Base-by-base conservation (phyloP, 2,797 vertebrate genomes). In the Luscinia luscinia region DNA sequence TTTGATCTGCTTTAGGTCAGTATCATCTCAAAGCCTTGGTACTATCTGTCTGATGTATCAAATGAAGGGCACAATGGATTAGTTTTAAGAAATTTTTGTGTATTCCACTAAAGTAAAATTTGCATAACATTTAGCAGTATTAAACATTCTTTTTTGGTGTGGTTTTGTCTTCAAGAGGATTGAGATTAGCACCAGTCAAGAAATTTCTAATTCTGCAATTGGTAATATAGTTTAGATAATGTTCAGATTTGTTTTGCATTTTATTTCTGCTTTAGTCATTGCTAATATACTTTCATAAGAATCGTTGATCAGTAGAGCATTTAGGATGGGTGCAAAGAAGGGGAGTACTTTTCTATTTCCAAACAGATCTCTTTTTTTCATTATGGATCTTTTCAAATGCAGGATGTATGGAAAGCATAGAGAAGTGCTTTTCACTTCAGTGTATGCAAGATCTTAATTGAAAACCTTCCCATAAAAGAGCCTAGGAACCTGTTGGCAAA, bases 271-370 rank as follows among this genome's bases (percentile, higher is more conserved):
- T 58, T 36, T 22, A 79, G 48, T 26, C 11, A 17, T 16, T 61
- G 58, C 22, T 68, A 18, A 8, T 58, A 12, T 30, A 49, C 22
- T 61, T 58, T 28, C 2, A 2, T 9, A 73, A 24, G 32, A 26
- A 15, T 45, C 0, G 0, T 41, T 0, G 0, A 22, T 54, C 1
- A 2, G 8, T 52, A n/a, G 15, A 23, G 24, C 9, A 8, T 78
- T 84, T 64, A 46, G 27, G 11, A 26, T 62, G 13, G 21, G 28
- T 83, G 52, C 48, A 43, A 45, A 20, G 9, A 45, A 36, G 48
- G 26, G 12, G 30, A 38, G n/a, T 46, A 26, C 15, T 43, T 14
- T 54, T 66, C 12, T 61, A 4, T 46, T 78, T 55, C 27, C 17
- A 46, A 27, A 51, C 7, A 54, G 20, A 30, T 81, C 9, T 62